Conservation (phyloP, 2,113 vertebrate genomes). For the Nyctibius bracteatus region DNA sequence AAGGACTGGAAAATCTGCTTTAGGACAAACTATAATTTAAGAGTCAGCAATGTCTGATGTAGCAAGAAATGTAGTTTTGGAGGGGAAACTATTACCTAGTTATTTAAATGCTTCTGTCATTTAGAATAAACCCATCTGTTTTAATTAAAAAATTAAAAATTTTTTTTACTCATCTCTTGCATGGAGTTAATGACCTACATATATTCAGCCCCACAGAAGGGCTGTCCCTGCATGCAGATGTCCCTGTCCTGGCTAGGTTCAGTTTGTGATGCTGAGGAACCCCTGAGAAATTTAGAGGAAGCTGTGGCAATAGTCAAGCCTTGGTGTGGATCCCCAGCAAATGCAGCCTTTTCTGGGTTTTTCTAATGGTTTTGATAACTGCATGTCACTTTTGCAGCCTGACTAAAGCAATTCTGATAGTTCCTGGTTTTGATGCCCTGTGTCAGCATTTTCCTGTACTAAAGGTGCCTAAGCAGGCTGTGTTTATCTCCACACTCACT, state of each 20-base stretch:
- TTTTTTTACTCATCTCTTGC: neutral
- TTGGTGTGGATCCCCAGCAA: neutral
- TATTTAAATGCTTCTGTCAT: constrained; percentile 28
- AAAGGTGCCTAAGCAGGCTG: neutral
- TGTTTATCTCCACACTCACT: neutral
- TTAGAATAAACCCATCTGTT: neutral
- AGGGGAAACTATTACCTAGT: neutral
- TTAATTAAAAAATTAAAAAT: too few species aligned
- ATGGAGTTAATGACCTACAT: neutral
- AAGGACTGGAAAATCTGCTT: constrained; percentile 18
- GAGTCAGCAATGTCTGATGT: neutral
- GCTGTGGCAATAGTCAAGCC: neutral
- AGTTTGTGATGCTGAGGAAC: neutral
- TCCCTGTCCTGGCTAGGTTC: constrained; percentile 26
- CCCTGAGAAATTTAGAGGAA: neutral
- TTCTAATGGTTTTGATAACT: constrained; percentile 36
- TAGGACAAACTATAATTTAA: constrained; percentile 39
- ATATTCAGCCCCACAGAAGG: neutral
- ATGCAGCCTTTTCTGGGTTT: neutral
- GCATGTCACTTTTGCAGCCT: constrained; percentile 1
- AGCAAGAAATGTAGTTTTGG: constrained; percentile 29
- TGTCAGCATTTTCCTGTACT: neutral
- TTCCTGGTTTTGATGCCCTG: neutral
- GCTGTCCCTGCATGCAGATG: neutral
- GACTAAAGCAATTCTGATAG: neutral